Base-by-base conservation (phyloP, 2,113 vertebrate genomes). In the Saguinus imperator region DNA sequence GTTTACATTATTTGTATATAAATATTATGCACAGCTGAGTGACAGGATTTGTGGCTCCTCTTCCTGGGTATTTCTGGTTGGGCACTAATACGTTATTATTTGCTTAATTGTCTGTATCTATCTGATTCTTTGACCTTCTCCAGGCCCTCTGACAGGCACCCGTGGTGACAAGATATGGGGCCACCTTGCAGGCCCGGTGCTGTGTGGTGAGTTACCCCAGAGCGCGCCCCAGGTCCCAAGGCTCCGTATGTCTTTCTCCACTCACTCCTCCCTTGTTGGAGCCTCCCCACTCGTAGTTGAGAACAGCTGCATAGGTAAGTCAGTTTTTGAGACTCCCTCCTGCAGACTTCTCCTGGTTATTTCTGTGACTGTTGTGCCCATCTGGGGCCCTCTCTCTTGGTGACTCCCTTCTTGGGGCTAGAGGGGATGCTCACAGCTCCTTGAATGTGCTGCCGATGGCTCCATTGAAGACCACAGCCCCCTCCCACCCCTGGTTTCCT, bases 391-490 rank as follows among this genome's bases (percentile, higher is more conserved):
- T 57, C 37, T 57, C 37, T 27, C 82, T 64, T 0, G 0, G 25
- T 50, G 32, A n/a, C 40, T 29, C 27, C 21, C 55, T 75, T 58
- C 58, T 70, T 25, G 4, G 6, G 77, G 37, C 11, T 4, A 20
- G 64, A 1, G 7, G 21, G 32, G 45, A 27, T 87, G 10, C 8
- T 77, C 81, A 17, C 8, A 16, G 37, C 9, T 17, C 52, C 25
- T 58, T 4, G 1, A 8, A 10, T 2, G 3, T 29, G 57, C n/a
- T n/a, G 29, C 64, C 13, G 64, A 32, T n/a, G 0, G 1, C 32
- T 23, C n/a, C 82, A 81, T 8, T 3, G 8, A 66, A 9, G 8
- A 61, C 16, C 35, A 1, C 1, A 1, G 35, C 18, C 86, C 86
- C 18, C n/a, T 17, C 20, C 18, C 18, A 68, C 37, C 16, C 0